Percentiles rank a stretch among this genome's conserved stretches.
phyloP scores from a whole-genome alignment of 1,140 invertebrate species.

The Drosophila santomea region DNA sequence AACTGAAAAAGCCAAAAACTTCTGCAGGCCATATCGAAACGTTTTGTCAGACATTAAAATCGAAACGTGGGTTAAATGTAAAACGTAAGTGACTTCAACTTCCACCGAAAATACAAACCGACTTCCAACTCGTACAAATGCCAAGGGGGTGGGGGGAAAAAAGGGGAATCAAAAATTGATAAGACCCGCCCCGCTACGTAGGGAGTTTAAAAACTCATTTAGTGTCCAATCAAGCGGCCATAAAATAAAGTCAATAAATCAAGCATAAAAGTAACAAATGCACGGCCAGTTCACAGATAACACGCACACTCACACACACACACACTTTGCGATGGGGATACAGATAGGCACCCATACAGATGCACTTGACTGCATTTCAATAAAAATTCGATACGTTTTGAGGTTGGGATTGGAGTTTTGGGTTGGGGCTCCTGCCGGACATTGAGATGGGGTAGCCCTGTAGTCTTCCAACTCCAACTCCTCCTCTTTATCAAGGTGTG shows the following conservation, averaged over 20 bases:
- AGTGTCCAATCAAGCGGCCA: constrained; percentile 81
- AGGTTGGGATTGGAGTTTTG: constrained; percentile 9
- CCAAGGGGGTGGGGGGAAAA: constrained; percentile 9
- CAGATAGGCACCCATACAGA: constrained; percentile 19
- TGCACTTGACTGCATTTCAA: constrained; percentile 66
- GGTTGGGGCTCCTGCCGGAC: background rate
- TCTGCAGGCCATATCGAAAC: constrained; percentile 70
- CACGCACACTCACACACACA: constrained; percentile 45
- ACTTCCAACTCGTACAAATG: constrained; percentile 8
- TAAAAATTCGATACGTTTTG: constrained; percentile 81
- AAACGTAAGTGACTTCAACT: constrained; percentile 70
- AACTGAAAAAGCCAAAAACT: constrained; percentile 25
- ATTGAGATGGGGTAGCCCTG: constrained; percentile 25
- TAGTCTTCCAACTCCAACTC: background rate
- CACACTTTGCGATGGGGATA: constrained; percentile 11
- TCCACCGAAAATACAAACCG: constrained; percentile 46
- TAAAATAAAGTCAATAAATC: constrained; percentile 83
- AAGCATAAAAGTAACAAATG: constrained; percentile 82
- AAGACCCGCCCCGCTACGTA: constrained; percentile 75
- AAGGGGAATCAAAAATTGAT: constrained; percentile 60
- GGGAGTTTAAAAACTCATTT: constrained; percentile 82
- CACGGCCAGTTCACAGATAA: constrained; percentile 76
- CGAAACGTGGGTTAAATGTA: constrained; percentile 70
- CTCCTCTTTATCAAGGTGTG: constrained; percentile 76
- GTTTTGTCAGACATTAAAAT: constrained; percentile 70